phyloP scores from a whole-genome alignment of 2,888 invertebrate species.

The Rhopalosiphum nymphaeae region DNA sequence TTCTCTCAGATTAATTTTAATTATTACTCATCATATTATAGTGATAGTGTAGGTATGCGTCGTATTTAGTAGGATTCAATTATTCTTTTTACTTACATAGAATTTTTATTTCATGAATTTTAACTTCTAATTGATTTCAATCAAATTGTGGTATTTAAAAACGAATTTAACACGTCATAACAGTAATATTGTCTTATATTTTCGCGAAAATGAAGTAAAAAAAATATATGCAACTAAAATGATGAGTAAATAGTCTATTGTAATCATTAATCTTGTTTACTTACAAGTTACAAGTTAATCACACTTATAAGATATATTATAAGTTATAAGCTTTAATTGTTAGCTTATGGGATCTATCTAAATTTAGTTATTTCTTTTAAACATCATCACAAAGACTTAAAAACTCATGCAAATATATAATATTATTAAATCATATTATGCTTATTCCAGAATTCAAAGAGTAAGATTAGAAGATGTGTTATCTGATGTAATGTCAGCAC shows the following conservation, averaged over 20 bases:
- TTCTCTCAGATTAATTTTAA: neutral
- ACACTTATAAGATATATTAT: no score
- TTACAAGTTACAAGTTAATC: neutral
- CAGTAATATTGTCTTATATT: neutral
- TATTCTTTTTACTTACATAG: neutral
- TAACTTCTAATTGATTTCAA: neutral
- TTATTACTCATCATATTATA: constrained; percentile 5
- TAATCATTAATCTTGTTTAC: neutral
- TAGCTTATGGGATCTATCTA: no score
- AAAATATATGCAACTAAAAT: no score
- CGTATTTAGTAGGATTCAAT: neutral
- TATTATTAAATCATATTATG: neutral
- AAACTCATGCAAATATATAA: neutral
- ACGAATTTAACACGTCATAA: neutral
- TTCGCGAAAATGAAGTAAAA: no score
- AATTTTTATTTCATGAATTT: neutral
- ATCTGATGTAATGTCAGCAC: constrained; percentile 66
- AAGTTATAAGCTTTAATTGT: no score
- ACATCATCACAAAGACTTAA: neutral
- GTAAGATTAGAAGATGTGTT: constrained; percentile 80
- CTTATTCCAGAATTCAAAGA: constrained; percentile 78
- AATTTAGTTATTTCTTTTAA: neutral
- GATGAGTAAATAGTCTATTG: neutral
- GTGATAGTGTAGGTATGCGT: neutral
- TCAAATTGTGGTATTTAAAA: neutral